Evolutionary conservation across 2,888 invertebrate species (phyloP).

Genomic region (Temnothorax unifasciatus): DNA sequence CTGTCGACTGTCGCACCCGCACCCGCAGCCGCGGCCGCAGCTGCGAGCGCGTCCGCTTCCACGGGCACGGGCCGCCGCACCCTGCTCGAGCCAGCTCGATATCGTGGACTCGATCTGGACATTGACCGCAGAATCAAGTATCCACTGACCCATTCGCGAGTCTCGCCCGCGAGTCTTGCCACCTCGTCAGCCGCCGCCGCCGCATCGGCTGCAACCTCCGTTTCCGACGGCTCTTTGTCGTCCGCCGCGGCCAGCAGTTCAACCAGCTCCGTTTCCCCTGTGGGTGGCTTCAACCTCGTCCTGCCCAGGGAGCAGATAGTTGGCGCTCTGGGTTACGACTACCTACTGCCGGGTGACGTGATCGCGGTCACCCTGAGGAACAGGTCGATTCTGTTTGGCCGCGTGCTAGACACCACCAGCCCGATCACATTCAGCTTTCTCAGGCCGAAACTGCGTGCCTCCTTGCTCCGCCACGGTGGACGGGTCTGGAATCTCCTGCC

Average conservation of each 20-base stretch:
- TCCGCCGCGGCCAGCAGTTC: slow-evolving; percentile 15
- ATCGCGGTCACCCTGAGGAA: slow-evolving; percentile 65
- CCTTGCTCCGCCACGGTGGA: slow-evolving; percentile 2
- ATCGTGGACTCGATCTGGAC: slow-evolving; percentile 4
- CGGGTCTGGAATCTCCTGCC: slow-evolving; percentile 62
- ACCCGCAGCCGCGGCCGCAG: neutral
- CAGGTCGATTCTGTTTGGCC: slow-evolving; percentile 63
- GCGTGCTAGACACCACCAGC: slow-evolving; percentile 56
- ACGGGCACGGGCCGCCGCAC: neutral
- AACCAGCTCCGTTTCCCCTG: neutral
- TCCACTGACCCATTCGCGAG: neutral
- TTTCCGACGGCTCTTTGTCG: neutral
- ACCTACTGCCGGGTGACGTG: slow-evolving; percentile 69
- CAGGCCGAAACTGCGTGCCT: slow-evolving; percentile 5
- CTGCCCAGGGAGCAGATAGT: slow-evolving; percentile 65
- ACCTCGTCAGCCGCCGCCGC: slow-evolving; percentile 6
- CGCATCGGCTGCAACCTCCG: neutral
- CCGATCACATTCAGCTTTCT: slow-evolving; percentile 68
- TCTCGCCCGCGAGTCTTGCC: neutral
- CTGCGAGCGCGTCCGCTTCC: slow-evolving; percentile 9
- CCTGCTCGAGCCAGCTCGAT: neutral
- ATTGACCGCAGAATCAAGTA: neutral
- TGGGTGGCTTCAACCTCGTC: slow-evolving; percentile 41
- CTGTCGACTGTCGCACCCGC: neutral
- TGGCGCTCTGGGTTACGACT: slow-evolving; percentile 59